Evolutionary conservation across 1,140 invertebrate genomes (phyloP), one percentile per base, ranked within the genome.

Genomic region (Delia radicum): DNA sequence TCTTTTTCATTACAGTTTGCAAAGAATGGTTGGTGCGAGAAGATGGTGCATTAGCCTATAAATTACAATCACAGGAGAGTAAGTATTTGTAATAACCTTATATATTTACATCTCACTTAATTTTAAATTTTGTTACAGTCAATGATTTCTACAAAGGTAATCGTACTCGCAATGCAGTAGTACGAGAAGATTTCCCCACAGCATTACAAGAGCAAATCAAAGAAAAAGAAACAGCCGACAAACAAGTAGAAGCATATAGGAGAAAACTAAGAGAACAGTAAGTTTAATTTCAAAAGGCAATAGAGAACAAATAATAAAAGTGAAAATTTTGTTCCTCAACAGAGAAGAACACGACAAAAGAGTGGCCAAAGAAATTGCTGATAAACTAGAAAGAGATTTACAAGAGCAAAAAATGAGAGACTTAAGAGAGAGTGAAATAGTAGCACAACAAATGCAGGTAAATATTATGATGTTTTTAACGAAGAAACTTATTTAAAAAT

Each of bases 1-100:
- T 73, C 4, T 78, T 79, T 76, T 80, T 79, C 83, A 76, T 91
- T 91, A 28, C 87, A 95, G 94, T 96, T 33, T 94, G 94, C 84
- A 91, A 92, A 77, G 93, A 97, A 88, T 98, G 96, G 95, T 89
- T 96, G 77, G 94, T 98, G 55, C 92, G 95, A 80, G 94, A 97
- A 87, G 96, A 98, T 87, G 93, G 94, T 63, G 95, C 94, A 10
- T 87, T 97, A 78, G 96, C 96, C 6, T 93, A 97, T 86, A 91
- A 92, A 75, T 88, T 98, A 13, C 96, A 98, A 87, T 93, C 94
- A 83, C 91, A 97, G 87, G 96, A 98, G 89, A 96, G 94, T 93
- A 89, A 89, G 91, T 73, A 26, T 21, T 13, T 65, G n/a, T n/a
- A 61, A 29, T 71, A 69, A 62, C 18, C 42, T 48, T 67, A 48